Evolutionary conservation across 2,888 invertebrate species (phyloP).

Genomic region (Orthosia gracilis): DNA sequence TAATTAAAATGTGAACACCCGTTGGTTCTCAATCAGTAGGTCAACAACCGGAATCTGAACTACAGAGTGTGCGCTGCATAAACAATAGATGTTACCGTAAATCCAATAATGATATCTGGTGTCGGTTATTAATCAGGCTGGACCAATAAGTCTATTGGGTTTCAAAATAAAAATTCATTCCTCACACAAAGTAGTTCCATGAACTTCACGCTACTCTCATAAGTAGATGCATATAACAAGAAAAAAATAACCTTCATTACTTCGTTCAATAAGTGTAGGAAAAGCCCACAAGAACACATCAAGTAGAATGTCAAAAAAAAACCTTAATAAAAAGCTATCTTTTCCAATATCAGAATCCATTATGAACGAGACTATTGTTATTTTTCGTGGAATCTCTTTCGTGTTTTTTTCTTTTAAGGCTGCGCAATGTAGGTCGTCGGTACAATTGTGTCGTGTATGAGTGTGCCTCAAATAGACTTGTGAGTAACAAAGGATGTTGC

Average conservation of each 20-base stretch:
- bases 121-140: constrained; percentile 8
- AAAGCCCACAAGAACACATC: constrained; percentile 34
- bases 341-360: constrained; percentile 64
- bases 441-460: constrained; percentile 63
- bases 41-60: constrained; percentile 25
- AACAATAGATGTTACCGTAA: constrained; percentile 44
- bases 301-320: constrained; percentile 38
- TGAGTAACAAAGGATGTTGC: constrained; percentile 74
- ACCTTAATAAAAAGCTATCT: constrained; percentile 35
- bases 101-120: constrained; percentile 23
- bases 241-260: constrained; percentile 23
- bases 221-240: constrained; percentile 18
- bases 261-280: constrained; percentile 65
- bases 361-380: constrained; percentile 59
- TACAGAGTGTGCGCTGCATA: constrained; percentile 11
- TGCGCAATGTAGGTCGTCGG: constrained; percentile 61
- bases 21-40: constrained; percentile 32
- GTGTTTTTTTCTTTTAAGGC: constrained; percentile 52
- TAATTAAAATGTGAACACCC: constrained; percentile 41
- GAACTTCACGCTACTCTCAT: not conserved
- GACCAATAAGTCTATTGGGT: not conserved
- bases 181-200: not conserved
- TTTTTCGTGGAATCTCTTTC: constrained; percentile 61
- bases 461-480: constrained; percentile 62
- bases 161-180: not conserved